A percentile compares a stretch with the other conserved stretches of the same genome.
Evolutionary conservation across 2,113 vertebrate genomes (phyloP).

Genomic region (Cromileptes altivelis): DNA sequence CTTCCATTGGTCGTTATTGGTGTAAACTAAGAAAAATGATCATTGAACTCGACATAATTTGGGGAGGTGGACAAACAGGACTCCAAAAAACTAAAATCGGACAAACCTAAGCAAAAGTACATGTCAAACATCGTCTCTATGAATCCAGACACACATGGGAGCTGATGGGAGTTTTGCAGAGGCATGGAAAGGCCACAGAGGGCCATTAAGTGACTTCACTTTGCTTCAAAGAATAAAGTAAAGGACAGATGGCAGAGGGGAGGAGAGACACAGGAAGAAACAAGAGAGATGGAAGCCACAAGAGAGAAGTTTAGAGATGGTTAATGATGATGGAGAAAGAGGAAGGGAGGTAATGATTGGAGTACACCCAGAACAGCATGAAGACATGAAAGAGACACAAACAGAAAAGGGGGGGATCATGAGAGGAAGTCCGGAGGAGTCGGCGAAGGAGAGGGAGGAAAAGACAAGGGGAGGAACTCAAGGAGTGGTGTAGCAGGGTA

Average conservation of each 20-base stretch:
- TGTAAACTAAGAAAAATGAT: no score
- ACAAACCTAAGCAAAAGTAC: background rate
- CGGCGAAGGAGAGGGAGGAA: background rate
- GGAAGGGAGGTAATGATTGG: conserved; percentile 61
- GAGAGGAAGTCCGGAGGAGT: background rate
- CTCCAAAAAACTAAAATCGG: no score
- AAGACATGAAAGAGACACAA: background rate
- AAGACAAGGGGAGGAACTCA: background rate
- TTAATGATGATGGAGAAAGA: conserved; percentile 62
- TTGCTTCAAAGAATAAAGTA: conserved; percentile 40
- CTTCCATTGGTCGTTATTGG: background rate
- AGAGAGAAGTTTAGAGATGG: conserved; percentile 55
- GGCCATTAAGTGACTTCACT: conserved; percentile 21
- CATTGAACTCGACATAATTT: background rate
- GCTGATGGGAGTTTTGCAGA: conserved; percentile 15
- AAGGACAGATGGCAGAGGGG: conserved; percentile 66
- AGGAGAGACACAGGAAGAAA: conserved; percentile 47
- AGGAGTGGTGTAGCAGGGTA: background rate
- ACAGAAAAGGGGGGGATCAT: background rate
- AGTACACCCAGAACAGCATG: conserved; percentile 36
- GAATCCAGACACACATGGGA: background rate
- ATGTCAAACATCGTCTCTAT: background rate
- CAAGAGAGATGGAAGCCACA: conserved; percentile 47
- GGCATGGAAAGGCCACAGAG: conserved; percentile 14
- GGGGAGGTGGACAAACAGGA: background rate